These are phyloP conservation scores for Myrmecobius fasciatus DNA, from an alignment of 2,113 vertebrate genomes.

Conservation along the genomic window DNA sequence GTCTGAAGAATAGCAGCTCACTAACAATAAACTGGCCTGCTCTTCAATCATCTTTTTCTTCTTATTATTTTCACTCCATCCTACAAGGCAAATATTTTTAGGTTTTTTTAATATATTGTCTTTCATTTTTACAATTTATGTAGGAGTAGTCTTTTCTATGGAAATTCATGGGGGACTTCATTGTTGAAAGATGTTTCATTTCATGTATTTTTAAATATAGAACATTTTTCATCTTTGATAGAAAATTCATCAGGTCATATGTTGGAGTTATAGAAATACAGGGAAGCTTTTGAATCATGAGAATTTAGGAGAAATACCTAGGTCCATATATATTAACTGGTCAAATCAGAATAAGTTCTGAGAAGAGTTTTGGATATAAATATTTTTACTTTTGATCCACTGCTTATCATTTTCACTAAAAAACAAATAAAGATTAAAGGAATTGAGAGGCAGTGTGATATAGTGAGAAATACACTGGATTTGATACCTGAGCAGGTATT, in stretches of 20 bases:
- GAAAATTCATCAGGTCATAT: background rate
- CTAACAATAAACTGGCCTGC: background rate
- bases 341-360: slow-evolving; percentile 16
- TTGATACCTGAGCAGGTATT: background rate
- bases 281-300: background rate
- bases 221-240: slow-evolving; percentile 2
- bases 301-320: background rate
- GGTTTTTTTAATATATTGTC: background rate
- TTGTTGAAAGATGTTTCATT: background rate
- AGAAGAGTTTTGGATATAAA: slow-evolving; percentile 7
- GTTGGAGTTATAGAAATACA: background rate
- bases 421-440: background rate
- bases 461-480: background rate
- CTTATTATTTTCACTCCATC: background rate
- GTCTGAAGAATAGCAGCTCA: background rate
- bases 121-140: background rate
- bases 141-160: background rate
- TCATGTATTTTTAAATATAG: slow-evolving; percentile 19
- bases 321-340: background rate
- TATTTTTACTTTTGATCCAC: slow-evolving; percentile 5
- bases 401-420: background rate
- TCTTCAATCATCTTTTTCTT: background rate
- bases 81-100: background rate
- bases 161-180: background rate
- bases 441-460: background rate